These are phyloP conservation scores for Erebia palarica DNA, from an alignment of 2,888 invertebrate species.

Conservation along the genomic window DNA sequence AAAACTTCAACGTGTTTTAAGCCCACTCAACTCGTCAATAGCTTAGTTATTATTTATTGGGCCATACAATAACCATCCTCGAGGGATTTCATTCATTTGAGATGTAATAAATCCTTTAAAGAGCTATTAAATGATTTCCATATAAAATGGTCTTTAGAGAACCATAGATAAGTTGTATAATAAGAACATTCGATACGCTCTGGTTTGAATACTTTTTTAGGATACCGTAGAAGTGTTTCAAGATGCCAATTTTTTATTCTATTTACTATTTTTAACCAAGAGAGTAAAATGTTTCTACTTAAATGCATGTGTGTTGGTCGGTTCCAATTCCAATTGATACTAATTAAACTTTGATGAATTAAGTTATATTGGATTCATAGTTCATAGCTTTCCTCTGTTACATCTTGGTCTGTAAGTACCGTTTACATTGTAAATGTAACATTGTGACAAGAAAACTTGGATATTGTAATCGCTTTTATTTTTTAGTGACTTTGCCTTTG, in stretches of 20 bases:
- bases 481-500: too few relatives aligned
- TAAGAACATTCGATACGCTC: background rate
- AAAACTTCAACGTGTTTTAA: slow-evolving; percentile 21
- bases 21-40: slow-evolving; percentile 38
- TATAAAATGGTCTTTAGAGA: slow-evolving; percentile 14
- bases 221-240: background rate
- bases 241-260: background rate
- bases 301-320: background rate
- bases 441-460: too few relatives aligned
- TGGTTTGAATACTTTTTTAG: background rate
- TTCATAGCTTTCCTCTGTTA: too few relatives aligned
- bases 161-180: slow-evolving; percentile 2
- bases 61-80: slow-evolving; percentile 46
- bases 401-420: background rate
- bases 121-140: slow-evolving; percentile 40
- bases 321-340: background rate
- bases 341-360: background rate
- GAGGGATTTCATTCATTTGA: slow-evolving; percentile 44
- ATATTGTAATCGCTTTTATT: too few relatives aligned
- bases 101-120: slow-evolving; percentile 49
- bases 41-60: slow-evolving; percentile 46
- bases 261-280: background rate
- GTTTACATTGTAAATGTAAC: too few relatives aligned
- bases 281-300: too few relatives aligned
- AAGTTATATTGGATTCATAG: too few relatives aligned